phyloP scores from a whole-genome alignment of 2,113 vertebrate species.

The Ctenodactylus gundi region DNA sequence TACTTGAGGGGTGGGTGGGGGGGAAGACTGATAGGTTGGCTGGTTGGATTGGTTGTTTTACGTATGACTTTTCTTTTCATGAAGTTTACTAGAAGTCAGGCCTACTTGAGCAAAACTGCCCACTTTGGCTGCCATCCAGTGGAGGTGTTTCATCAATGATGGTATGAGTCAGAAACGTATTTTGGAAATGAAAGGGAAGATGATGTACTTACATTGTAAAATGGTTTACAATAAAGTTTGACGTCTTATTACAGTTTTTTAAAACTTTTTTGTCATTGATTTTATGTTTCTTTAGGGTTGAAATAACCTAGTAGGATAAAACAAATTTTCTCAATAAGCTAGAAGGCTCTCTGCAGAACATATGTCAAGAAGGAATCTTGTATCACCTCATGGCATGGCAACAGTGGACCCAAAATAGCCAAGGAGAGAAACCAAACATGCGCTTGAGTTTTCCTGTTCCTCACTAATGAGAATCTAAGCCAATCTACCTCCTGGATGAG shows the following conservation, averaged over 20 bases:
- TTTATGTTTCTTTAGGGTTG: constrained; percentile 14
- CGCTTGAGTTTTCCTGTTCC: neutral
- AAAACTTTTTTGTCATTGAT: neutral
- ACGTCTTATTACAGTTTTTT: constrained; percentile 73
- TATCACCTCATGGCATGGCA: rapidly evolving
- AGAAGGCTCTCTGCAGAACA: neutral
- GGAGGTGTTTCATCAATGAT: constrained; percentile 71
- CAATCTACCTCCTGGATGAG: neutral
- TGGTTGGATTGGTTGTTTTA: neutral
- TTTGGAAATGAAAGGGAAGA: constrained; percentile 79
- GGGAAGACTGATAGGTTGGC: neutral
- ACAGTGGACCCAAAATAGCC: neutral
- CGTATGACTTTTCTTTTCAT: constrained; percentile 65
- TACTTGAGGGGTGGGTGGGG: neutral
- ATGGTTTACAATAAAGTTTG: constrained; percentile 92
- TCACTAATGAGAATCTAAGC: neutral
- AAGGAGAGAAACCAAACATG: neutral
- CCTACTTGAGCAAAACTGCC: constrained; percentile 65
- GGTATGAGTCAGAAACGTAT: constrained; percentile 51
- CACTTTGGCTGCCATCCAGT: constrained; percentile 70
- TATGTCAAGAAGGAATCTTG: neutral
- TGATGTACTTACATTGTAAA: constrained; percentile 84
- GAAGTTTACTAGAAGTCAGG: constrained; percentile 67
- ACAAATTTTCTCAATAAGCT: neutral
- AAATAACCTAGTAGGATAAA: neutral